Evolutionary conservation across 2,888 invertebrate species (phyloP), one percentile per base, ranked within the genome.

Genomic region (Aphodius granarius): DNA sequence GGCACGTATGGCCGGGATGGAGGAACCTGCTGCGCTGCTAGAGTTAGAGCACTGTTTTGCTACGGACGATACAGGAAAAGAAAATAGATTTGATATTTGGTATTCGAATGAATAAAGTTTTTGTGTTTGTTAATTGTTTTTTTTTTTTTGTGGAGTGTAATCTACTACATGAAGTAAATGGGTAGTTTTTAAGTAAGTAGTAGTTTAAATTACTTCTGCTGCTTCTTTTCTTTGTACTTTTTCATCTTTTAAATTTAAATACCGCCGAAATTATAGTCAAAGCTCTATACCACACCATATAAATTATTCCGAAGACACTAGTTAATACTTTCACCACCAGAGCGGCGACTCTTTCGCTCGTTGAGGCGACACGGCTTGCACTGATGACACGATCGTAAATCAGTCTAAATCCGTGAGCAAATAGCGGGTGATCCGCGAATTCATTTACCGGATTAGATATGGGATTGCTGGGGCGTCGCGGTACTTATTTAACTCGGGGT

Each of bases 31-130:
- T 20, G 66, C 72, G 65, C 63, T 75, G 43, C 15, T 21, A 5
- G 72, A 63, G 15, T 62, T 75, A n/a, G 18, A 75, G 20, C 66
- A 65, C 17, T 75, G 75, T 21, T 75, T 75, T 22, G 19, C 22
- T 16, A 75, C 43, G 62, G 65, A 19, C 21, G 21, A 72, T 23
- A 62, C 16, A 16, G 23, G 63, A 16, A 21, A 71, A 16, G n/a
- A 17, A 17, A 72, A 66, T 75, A 71, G 63, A 20, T 72, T 62
- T 72, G 75, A 75, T 21, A 66, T 75, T 20, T 75, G 75, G 75
- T 75, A 66, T 72, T n/a, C n/a, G n/a, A 17, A 72, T 17, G 66
- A 72, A 43, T 43, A 43, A 43, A 43, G 23, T 6, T 43, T 43
- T 43, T 43, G 1, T n/a, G n/a, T n/a, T n/a, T n/a, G n/a, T n/a